These are phyloP conservation scores for Halisarca cf. caerulea DNA, from an alignment of 37 sponge, comb jelly and placozoan genomes.

Conservation along the genomic window DNA sequence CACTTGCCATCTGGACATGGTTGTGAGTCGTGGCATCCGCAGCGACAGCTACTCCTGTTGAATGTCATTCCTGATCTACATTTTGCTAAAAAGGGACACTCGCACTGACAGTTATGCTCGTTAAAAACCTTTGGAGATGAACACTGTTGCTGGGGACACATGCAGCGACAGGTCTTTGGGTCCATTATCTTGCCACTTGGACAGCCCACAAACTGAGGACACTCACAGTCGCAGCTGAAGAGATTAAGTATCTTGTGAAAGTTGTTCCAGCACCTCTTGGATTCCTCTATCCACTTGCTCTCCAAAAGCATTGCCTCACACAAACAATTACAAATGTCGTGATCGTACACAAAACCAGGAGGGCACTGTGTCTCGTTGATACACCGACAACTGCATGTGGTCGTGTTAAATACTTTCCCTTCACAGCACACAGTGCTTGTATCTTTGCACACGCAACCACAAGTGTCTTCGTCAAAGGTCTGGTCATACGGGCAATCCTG, in stretches of 20 bases:
- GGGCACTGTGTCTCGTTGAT: not conserved
- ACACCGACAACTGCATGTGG: constrained; percentile 18
- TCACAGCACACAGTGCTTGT: not conserved
- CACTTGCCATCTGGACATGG: not conserved
- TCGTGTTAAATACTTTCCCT: not conserved
- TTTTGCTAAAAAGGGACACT: not conserved
- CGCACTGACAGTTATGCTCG: not conserved
- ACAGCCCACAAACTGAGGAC: constrained; percentile 14
- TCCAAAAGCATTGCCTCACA: not conserved
- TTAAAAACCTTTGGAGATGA: not conserved
- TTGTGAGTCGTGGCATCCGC: not conserved
- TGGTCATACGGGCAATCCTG: not conserved
- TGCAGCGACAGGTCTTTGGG: constrained; percentile 32
- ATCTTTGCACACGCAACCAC: not conserved
- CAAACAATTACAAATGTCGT: not conserved
- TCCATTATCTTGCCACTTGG: constrained; percentile 21
- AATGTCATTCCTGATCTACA: not conserved
- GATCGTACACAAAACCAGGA: not conserved
- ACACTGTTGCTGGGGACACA: constrained; percentile 5
- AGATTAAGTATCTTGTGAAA: not conserved
- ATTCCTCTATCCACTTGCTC: not conserved
- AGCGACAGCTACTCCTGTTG: not conserved
- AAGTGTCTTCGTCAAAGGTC: not conserved
- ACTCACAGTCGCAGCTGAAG: constrained; percentile 41
- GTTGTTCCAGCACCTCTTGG: not conserved